Base-by-base conservation (phyloP, 2,797 vertebrate genomes). In the Diglossa cyanea region DNA sequence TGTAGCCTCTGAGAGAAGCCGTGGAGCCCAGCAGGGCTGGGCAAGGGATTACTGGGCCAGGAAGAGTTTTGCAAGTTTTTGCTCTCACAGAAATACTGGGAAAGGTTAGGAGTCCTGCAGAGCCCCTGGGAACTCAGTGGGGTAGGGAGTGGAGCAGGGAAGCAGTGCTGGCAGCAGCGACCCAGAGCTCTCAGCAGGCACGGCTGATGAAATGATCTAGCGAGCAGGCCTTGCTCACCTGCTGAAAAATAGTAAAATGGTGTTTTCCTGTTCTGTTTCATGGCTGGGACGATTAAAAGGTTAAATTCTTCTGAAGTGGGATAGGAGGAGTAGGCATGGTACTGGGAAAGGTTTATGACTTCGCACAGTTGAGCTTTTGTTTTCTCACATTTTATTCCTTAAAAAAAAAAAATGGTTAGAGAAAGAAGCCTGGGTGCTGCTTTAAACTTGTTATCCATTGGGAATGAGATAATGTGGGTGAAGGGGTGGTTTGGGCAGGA, bases 371-470 rank as follows among this genome's bases (percentile, higher is more conserved):
- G 54, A 86, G 91, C 65, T 60, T 94, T 86, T 93, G 20, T 74
- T 90, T 62, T 25, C 39, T 75, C 9, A 12, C 10, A 13, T 18
- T 73, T 74, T 21, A 70, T 60, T 79, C 24, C 24, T 37, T 8
- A 0, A 19, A 37, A 35, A 35, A 35, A 25, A 48, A 47, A 47
- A 39, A 33, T 21, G 17, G 2, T 1, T 1, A 13, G 30, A 40
- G 40, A 40, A 48, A 74, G 26, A 40, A 84, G 55, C 58, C 68
- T 40, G 26, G 77, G 48, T 72, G 42, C 76, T 83, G 45, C 71
- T 90, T 96, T 26, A 83, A 95, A 90, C 71, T 95, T 87, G 78
- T 70, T 94, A 92, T 92, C 84, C 66, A 62, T 70, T 70, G 58
- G 74, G 86, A 96, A 93, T 54, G 67, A 95, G 90, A 87, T 86